Evolutionary conservation across 2,797 vertebrate genomes (phyloP), one percentile per base, ranked within the genome.

Genomic region (Pygocentrus nattereri): DNA sequence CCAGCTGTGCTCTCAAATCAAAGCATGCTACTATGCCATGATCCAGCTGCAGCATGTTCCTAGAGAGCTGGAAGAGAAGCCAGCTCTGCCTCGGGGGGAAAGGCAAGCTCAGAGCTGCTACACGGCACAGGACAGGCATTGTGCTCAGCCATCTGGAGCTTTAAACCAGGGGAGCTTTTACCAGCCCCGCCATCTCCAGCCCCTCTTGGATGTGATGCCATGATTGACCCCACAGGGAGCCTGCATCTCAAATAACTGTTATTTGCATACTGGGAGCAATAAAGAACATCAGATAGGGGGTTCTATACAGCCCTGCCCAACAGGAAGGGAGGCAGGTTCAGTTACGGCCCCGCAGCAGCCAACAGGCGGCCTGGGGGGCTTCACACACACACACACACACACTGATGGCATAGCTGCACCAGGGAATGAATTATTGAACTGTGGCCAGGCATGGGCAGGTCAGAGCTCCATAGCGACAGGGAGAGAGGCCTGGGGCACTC

Each of bases 181-280:
- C 64, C 68, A 78, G 78, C 76, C 76, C 84, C 84, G 62, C 80
- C 71, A 79, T 83, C 78, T 84, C 84, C 85, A 74, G 88, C 89
- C 77, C 91, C 90, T 92, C 91, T 91, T 86, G 83, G 87, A 85
- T 86, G 80, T 76, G 85, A 93, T 90, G 91, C 91, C 91, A 92
- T 69, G 72, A 88, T 89, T 87, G 84, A 88, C 89, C 92, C 92
- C 87, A 90, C 88, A 90, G 92, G 91, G 89, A 91, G 90, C 89
- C 83, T 16, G 84, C 87, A 87, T 91, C 91, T 90, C 92, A 88
- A 92, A 90, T 92, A 90, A 94, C 93, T 85, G 90, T 89, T 69
- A 93, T 94, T 94, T 95, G 90, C 93, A 94, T 93, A 91, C 87
- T 79, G 89, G 82, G 85, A 91, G 91, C 91, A 92, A 92, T 90